Base-by-base conservation (phyloP, 2,888 invertebrate species). In the Oscheius sp. region DNA sequence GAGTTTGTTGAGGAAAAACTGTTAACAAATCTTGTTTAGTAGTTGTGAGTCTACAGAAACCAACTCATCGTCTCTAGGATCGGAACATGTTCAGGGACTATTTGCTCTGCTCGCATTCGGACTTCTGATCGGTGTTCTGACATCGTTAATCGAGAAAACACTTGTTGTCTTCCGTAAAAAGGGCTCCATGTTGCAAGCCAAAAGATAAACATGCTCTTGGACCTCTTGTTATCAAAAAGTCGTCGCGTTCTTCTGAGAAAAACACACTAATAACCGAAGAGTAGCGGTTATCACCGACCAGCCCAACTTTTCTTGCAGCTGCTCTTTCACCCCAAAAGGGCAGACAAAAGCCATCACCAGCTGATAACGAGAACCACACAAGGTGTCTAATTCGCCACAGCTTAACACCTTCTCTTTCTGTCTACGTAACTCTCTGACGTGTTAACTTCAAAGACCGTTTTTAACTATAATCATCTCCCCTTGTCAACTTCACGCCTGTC, bases 31-130 rank as follows among this genome's bases (percentile, higher is more conserved):
- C 29, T 58, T 70, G 76, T 81, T 57, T 72, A 82, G 82, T 70
- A 79, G 81, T 73, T 83, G 83, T 51, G 80, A 80, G 37, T 77
- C 74, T 9, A 76, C 51, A 47, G 78, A 78, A 66, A 75, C 77
- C 9, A 78, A 81, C 51, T 77, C 79, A 1, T 80, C 78, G 13
- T 73, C 86, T 32, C 75, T 86, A 9, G 84, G 80, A 3, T 78
- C 98, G 84, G 96, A 95, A 32, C 96, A 97, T 91, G 90, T 91
- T 1, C 93, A 94, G 81, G 98, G 98, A 3, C 96, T 98, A 0
- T 98, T 98, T 90, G 96, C 98, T 37, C 96, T 98, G 0, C 92
- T 98, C 0, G 92, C 96, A 0, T 95, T 95, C 80, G 98, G 98
- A n/a, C 68, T 68, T 13, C 21, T 53, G n/a, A 42, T 68, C 9